Percentiles rank a stretch among this genome's conserved stretches.
Evolutionary conservation across 1,140 invertebrate species (phyloP).

Genomic region (Drosophila azteca): DNA sequence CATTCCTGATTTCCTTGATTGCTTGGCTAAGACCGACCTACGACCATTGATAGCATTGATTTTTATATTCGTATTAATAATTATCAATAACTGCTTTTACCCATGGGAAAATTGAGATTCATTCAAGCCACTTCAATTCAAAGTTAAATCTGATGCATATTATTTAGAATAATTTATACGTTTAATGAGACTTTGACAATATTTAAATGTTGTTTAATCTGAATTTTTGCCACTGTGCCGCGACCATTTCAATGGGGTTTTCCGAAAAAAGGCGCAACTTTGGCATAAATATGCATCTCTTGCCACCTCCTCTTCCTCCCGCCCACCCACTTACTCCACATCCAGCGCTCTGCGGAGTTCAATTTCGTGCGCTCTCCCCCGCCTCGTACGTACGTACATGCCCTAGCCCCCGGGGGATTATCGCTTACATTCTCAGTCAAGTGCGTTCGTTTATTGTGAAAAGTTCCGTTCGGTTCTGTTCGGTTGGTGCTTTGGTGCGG

Average conservation of each 20-base stretch:
- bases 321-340: constrained; percentile 19
- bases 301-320: constrained; percentile 3
- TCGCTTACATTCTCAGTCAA: constrained; percentile 79
- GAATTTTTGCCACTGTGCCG: constrained; percentile 18
- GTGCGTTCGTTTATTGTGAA: constrained; percentile 66
- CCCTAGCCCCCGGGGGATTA: constrained; percentile 68
- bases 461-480: constrained; percentile 45
- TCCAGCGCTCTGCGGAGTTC: constrained; percentile 46
- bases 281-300: constrained; percentile 68
- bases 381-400: constrained; percentile 22
- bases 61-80: too few species aligned
- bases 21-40: too few species aligned
- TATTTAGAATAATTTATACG: background rate
- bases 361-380: constrained; percentile 65
- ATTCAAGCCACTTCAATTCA: too few species aligned
- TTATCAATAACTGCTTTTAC: too few species aligned
- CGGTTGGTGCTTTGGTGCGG: constrained; percentile 10
- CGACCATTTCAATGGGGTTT: constrained; percentile 43
- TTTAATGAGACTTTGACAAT: background rate
- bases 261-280: constrained; percentile 62
- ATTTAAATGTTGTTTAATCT: background rate
- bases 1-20: too few species aligned
- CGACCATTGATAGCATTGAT: too few species aligned
- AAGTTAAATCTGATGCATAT: background rate
- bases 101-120: too few species aligned